These are phyloP conservation scores for Morus bassanus DNA, from an alignment of 2,797 vertebrate genomes.

Conservation along the genomic window DNA sequence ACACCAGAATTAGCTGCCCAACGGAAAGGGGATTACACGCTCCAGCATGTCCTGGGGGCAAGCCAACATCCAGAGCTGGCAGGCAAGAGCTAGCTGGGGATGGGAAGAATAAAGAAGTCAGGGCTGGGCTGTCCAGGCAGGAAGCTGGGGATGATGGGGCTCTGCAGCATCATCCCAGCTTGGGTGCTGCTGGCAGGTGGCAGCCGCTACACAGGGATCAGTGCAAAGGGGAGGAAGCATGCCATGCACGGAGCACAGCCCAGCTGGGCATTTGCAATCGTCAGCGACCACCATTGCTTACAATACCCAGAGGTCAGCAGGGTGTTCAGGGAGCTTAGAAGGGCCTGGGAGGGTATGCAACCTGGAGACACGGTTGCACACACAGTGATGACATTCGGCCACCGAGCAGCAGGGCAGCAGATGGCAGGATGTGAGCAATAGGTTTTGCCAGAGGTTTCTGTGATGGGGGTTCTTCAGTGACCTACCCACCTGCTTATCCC, in stretches of 20 bases:
- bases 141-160: background rate
- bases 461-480: background rate
- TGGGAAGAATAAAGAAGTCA: background rate
- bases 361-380: background rate
- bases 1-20: background rate
- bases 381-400: background rate
- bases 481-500: background rate
- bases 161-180: background rate
- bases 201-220: background rate
- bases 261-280: background rate
- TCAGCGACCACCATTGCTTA: too few relatives aligned
- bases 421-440: background rate
- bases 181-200: background rate
- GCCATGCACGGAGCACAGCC: fast-evolving
- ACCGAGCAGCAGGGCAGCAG: background rate
- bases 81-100: background rate
- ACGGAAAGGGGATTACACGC: background rate
- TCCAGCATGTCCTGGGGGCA: background rate
- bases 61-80: background rate
- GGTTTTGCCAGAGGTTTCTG: background rate
- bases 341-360: background rate
- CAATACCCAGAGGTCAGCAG: background rate
- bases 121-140: background rate
- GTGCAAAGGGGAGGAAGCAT: background rate
- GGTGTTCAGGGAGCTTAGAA: background rate